Evolutionary conservation across 2,888 invertebrate species (phyloP), one percentile per base, ranked within the genome.

Genomic region (Dryomyza anilis): DNA sequence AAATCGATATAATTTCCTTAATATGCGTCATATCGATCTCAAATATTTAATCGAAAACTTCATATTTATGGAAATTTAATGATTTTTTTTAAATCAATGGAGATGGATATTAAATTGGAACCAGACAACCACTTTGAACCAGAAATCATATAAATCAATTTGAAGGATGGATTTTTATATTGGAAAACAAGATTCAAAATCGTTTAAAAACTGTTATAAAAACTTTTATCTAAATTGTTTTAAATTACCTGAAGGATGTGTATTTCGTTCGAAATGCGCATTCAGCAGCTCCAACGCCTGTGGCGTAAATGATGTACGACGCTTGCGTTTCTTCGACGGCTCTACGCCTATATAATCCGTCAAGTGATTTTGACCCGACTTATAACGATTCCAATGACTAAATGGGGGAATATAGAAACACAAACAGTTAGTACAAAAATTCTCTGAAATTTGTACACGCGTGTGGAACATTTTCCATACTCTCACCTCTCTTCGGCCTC

Each of bases 281-380:
- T 97, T 98, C 66, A 98, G 87, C 69, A 96, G 86, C 84, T 97
- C 97, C 76, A 98, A 84, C 14, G 98, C 98, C 83, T 96, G 95
- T 1, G 97, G 98, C 4, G 98, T 97, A 85, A 98, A 98, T 0
- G 97, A 97, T 39, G 98, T 98, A 77, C 98, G 89, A 76, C 97
- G 86, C 85, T 98, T 98, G 76, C 98, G 88, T 80, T 98, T 98
- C 86, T 98, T 98, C 67, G 95, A 95, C 4, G 96, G 96, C 81
- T 97, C 97, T 81, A 95, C 95, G 39, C 96, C 96, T 74, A 95
- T 95, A 84, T 96, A 96, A 81, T 96, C 96, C 68, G 96, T 95
- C 74, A 96, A 87, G 82, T 96, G 96, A 82, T 95, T 95, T 81
- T 95, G 93, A 0, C 95, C 95, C 74, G 93, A 92, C 73, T 94